phyloP scores from a whole-genome alignment of 2,888 invertebrate genomes.

The Trichogramma dendrolimi region DNA sequence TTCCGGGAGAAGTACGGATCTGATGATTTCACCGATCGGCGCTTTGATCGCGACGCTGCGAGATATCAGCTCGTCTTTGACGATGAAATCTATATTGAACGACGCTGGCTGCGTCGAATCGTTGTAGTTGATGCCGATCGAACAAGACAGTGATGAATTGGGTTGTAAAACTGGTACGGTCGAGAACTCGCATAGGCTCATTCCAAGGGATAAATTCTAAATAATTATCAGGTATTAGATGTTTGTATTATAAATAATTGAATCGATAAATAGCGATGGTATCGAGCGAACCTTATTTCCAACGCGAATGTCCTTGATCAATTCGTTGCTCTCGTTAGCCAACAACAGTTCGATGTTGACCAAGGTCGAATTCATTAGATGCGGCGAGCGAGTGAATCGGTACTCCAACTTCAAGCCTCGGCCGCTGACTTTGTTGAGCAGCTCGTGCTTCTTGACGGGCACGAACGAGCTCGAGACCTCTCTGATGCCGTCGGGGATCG shows the following conservation, averaged over 20 bases:
- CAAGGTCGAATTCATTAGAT: slow-evolving; percentile 78
- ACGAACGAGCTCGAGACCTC: slow-evolving; percentile 60
- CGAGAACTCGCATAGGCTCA: slow-evolving; percentile 72
- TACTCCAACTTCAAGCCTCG: slow-evolving; percentile 64
- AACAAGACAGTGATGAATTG: slow-evolving; percentile 62
- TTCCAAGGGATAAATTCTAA: slow-evolving; percentile 65
- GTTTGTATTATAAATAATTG: slow-evolving; percentile 1
- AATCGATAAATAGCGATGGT: background rate
- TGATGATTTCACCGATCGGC: slow-evolving; percentile 81
- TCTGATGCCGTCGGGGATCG: slow-evolving; percentile 44
- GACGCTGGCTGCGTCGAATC: slow-evolving; percentile 86
- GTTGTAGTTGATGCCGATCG: slow-evolving; percentile 85
- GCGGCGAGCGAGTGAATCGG: slow-evolving; percentile 74
- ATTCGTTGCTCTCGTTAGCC: slow-evolving; percentile 66
- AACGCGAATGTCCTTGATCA: slow-evolving; percentile 66
- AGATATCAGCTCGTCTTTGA: slow-evolving; percentile 41
- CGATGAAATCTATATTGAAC: slow-evolving; percentile 68
- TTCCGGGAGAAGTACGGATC: slow-evolving; percentile 73
- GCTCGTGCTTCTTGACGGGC: slow-evolving; percentile 59
- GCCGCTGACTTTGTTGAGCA: slow-evolving; percentile 70
- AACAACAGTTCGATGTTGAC: slow-evolving; percentile 76
- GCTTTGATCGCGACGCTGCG: slow-evolving; percentile 65
- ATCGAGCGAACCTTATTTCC: slow-evolving; percentile 63
- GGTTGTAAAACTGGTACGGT: slow-evolving; percentile 63
- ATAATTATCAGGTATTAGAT: slow-evolving; percentile 6